A percentile compares a stretch with the other conserved stretches of the same genome.
phyloP scores from a whole-genome alignment of 2,113 vertebrate species.

The Pluvianellus socialis region DNA sequence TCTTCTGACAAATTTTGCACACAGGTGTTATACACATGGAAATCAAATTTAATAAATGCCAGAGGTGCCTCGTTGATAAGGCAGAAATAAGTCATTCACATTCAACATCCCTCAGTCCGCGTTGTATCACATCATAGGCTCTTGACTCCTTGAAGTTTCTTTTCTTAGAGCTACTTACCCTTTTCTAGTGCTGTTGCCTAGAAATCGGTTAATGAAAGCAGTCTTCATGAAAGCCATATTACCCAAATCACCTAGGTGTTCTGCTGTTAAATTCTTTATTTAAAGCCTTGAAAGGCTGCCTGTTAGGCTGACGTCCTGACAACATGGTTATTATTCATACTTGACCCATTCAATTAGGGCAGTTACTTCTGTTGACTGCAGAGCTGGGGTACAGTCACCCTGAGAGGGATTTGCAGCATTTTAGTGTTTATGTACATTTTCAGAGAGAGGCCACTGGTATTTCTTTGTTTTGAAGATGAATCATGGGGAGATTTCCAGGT shows the following conservation, averaged over 20 bases:
- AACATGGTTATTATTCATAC: neutral
- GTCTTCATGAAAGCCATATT: neutral
- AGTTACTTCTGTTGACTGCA: neutral
- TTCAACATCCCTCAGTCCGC: neutral
- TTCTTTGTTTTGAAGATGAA: slow-evolving; percentile 13
- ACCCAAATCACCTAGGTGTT: neutral
- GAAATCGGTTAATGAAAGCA: slow-evolving; percentile 29
- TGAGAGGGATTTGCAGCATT: neutral
- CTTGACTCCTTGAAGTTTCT: slow-evolving; percentile 4
- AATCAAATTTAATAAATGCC: slow-evolving; percentile 45
- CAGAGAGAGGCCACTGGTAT: neutral
- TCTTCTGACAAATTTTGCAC: neutral
- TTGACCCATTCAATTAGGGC: neutral
- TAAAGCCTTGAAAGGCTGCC: slow-evolving; percentile 17
- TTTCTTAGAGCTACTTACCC: slow-evolving; percentile 27
- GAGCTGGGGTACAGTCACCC: neutral
- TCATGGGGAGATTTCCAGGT: neutral
- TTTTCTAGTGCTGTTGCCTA: slow-evolving; percentile 39
- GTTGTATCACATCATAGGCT: slow-evolving; percentile 14
- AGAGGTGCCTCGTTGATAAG: neutral
- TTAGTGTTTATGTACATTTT: neutral
- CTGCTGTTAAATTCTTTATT: slow-evolving; percentile 29
- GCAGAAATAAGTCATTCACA: slow-evolving; percentile 48
- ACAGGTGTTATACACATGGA: neutral
- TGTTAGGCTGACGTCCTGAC: neutral